Conservation (phyloP, 2,113 vertebrate species). For the Pica pica region DNA sequence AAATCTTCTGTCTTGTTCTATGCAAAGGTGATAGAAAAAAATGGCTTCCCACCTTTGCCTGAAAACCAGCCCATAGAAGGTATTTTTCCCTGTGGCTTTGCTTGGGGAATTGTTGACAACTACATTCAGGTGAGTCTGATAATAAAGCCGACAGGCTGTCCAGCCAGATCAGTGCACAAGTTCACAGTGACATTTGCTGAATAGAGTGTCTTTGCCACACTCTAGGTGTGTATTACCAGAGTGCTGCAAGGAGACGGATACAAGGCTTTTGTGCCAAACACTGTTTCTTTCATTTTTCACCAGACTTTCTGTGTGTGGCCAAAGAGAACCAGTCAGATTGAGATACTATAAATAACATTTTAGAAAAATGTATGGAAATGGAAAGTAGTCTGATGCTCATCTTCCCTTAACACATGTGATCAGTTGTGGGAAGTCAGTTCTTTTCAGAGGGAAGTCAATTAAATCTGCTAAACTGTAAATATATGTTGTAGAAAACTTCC, state of each 20-base stretch:
- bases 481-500: background rate
- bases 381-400: background rate
- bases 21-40: constrained; percentile 88
- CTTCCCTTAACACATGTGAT: background rate
- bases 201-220: background rate
- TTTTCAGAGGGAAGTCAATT: background rate
- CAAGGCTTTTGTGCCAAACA: background rate
- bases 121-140: constrained; percentile 85
- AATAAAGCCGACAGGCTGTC: background rate
- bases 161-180: background rate
- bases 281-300: background rate
- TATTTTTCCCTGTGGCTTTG: constrained; percentile 88
- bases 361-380: background rate
- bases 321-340: background rate
- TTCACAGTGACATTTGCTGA: constrained; percentile 4
- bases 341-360: background rate
- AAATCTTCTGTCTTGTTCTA: constrained; percentile 95
- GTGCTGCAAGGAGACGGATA: background rate
- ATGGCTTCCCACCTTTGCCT: constrained; percentile 88
- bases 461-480: background rate
- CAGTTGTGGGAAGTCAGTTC: background rate
- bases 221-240: background rate
- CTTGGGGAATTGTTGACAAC: constrained; percentile 90
- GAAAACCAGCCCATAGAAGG: constrained; percentile 85
- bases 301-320: background rate